These are phyloP conservation scores for Branchipolynoe longqiensis DNA, from an alignment of 2,888 invertebrate genomes.

Conservation along the genomic window DNA sequence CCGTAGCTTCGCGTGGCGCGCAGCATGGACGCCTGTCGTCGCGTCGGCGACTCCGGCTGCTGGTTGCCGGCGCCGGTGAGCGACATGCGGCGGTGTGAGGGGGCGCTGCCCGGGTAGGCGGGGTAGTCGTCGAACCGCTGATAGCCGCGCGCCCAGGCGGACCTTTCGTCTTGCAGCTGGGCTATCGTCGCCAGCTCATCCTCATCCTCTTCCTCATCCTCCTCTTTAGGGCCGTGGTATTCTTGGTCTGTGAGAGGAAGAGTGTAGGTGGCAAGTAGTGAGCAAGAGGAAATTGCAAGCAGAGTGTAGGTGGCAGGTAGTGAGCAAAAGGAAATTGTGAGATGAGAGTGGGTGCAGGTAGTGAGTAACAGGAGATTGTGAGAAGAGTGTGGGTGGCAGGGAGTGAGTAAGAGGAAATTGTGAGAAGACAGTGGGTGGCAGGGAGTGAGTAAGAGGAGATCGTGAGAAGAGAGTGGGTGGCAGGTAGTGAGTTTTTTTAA, in stretches of 20 bases:
- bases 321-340: no score
- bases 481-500: no score
- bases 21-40: constrained; percentile 14
- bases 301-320: no score
- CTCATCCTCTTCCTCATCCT: constrained; percentile 43
- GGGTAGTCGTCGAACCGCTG: constrained; percentile 36
- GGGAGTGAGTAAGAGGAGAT: no score
- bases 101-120: constrained; percentile 38
- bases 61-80: not conserved
- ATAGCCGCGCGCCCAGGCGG: constrained; percentile 35
- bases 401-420: no score
- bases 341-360: no score
- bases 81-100: constrained; percentile 36
- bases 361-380: no score
- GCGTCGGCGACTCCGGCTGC: not conserved
- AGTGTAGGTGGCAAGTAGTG: no score
- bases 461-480: no score
- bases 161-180: not conserved
- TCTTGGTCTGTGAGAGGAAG: constrained; percentile 41
- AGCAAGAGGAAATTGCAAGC: no score
- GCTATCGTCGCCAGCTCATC: constrained; percentile 12
- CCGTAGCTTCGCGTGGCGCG: constrained; percentile 41
- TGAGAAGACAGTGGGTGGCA: no score
- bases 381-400: no score
- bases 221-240: constrained; percentile 36